phyloP scores from a whole-genome alignment of 92 coral and sea anemone genomes.

The Zoanthus sansibaricus region DNA sequence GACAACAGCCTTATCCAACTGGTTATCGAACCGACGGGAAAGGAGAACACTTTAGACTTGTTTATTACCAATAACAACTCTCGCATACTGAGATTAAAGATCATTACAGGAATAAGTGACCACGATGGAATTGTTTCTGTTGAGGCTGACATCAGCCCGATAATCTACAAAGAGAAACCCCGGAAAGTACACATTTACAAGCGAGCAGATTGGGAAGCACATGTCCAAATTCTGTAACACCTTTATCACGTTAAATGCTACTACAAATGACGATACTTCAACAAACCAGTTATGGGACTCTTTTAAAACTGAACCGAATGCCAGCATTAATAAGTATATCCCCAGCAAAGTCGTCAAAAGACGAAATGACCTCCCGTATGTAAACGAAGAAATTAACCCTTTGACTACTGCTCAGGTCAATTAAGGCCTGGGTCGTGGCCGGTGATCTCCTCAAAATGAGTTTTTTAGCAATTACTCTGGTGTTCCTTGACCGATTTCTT shows the following conservation, averaged over 20 bases:
- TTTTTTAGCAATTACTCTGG: too few species aligned
- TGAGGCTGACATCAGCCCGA: constrained; percentile 58
- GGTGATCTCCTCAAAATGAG: too few species aligned
- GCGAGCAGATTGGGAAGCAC: constrained; percentile 37
- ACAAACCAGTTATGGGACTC: constrained; percentile 41
- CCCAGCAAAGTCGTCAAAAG: constrained; percentile 44
- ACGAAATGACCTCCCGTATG: constrained; percentile 13
- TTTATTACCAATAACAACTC: constrained; percentile 56
- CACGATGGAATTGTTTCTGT: constrained; percentile 60
- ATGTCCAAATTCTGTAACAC: constrained; percentile 36
- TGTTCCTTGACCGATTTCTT: too few species aligned
- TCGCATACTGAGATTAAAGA: constrained; percentile 42
- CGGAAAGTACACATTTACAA: constrained; percentile 31
- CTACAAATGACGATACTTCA: not conserved
- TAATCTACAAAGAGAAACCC: constrained; percentile 44
- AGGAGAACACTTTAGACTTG: constrained; percentile 43
- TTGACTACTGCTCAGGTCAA: too few species aligned
- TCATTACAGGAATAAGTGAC: constrained; percentile 52
- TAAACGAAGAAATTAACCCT: too few species aligned
- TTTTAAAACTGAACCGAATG: constrained; percentile 30
- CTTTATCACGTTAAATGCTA: not conserved
- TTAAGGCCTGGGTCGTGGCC: too few species aligned
- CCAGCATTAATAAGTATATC: constrained; percentile 42
- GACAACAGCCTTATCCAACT: constrained; percentile 33
- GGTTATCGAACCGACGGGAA: constrained; percentile 45